Evolutionary conservation across 1,140 invertebrate species (phyloP).

Genomic region (Lethocerus indicus): DNA sequence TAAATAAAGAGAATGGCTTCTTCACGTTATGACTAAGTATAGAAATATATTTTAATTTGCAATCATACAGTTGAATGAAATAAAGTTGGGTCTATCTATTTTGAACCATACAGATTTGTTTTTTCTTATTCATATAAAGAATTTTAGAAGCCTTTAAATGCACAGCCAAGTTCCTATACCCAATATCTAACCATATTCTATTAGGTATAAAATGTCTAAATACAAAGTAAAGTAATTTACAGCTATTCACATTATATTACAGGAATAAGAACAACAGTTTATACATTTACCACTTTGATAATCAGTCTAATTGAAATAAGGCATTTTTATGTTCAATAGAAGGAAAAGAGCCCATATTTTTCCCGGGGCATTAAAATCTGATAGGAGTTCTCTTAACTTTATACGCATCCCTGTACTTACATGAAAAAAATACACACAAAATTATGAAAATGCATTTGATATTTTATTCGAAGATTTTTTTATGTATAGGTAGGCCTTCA

Average conservation of each 20-base stretch:
- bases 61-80: too few relatives aligned
- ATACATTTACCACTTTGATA: slow-evolving; percentile 4
- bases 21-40: too few relatives aligned
- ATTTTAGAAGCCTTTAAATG: slow-evolving; percentile 11
- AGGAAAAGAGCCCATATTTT: not conserved
- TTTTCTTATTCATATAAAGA: too few relatives aligned
- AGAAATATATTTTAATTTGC: too few relatives aligned
- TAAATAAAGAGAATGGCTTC: too few relatives aligned
- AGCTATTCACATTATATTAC: not conserved
- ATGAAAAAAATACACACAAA: not conserved
- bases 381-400: too few relatives aligned
- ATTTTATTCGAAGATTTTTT: not conserved
- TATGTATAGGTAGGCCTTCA: not conserved
- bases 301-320: slow-evolving; percentile 14
- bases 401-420: too few relatives aligned
- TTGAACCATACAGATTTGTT: too few relatives aligned
- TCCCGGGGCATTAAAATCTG: too few relatives aligned
- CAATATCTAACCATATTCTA: not conserved
- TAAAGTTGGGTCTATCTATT: too few relatives aligned
- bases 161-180: slow-evolving; percentile 14
- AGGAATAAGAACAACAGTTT: slow-evolving; percentile 3
- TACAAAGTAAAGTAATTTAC: slow-evolving; percentile 3
- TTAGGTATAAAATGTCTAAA: slow-evolving; percentile 3
- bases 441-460: not conserved
- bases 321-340: too few relatives aligned